Conservation (phyloP, 1,140 invertebrate genomes). For the Akabosia matsudoensis region DNA sequence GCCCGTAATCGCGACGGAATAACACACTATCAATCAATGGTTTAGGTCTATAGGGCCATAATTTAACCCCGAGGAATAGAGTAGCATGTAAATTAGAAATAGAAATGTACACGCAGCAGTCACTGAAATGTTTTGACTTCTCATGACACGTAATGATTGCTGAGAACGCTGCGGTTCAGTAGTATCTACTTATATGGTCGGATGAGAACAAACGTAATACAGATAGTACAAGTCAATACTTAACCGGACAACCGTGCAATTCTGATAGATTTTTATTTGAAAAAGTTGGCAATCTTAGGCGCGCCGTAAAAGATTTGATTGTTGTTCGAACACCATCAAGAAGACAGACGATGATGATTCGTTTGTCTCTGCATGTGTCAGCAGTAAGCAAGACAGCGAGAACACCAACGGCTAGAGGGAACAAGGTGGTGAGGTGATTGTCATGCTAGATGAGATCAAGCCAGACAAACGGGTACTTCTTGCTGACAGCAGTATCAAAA, state of each 20-base stretch:
- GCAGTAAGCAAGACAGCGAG: neutral
- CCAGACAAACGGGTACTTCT: neutral
- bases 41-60: too few species aligned
- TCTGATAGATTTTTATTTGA: neutral
- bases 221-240: neutral
- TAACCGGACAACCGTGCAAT: slow-evolving; percentile 5
- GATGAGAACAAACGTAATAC: too few species aligned
- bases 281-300: neutral
- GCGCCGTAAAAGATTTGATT: neutral
- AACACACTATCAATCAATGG: too few species aligned
- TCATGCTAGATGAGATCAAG: neutral
- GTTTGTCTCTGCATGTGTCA: neutral
- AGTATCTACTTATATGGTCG: too few species aligned
- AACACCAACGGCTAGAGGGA: neutral
- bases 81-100: too few species aligned
- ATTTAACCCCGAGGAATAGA: too few species aligned
- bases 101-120: too few species aligned
- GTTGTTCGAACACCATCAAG: neutral
- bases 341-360: neutral
- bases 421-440: neutral
- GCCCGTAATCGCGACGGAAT: too few species aligned
- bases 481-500: neutral
- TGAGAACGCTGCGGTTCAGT: too few species aligned
- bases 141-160: too few species aligned
- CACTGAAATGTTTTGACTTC: too few species aligned